A percentile compares a stretch with the other conserved stretches of the same genome.
phyloP scores from a whole-genome alignment of 2,888 invertebrate species.

The Chironomus riparius region DNA sequence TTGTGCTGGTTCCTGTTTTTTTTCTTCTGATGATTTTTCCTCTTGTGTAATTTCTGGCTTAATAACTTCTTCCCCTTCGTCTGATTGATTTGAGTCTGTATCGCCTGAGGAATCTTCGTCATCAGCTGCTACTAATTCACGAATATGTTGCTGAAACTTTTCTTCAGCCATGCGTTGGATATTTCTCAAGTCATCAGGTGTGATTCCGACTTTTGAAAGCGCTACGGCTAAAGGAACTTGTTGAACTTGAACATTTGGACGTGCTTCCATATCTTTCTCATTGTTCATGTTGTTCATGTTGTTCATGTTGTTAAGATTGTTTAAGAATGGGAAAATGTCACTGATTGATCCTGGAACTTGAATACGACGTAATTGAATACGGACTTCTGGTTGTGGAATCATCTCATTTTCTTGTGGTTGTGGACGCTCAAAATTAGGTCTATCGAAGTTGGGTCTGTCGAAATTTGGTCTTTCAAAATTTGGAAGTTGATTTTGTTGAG shows the following conservation, averaged over 20 bases:
- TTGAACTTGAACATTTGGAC: constrained; percentile 35
- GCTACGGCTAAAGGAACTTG: constrained; percentile 40
- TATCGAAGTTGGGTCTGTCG: too few species aligned
- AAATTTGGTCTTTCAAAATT: not conserved
- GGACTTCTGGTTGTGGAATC: constrained; percentile 36
- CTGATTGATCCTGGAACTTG: constrained; percentile 40
- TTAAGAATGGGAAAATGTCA: constrained; percentile 23
- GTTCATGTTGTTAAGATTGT: constrained; percentile 31
- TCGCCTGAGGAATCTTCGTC: constrained; percentile 28
- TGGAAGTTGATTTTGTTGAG: constrained; percentile 28
- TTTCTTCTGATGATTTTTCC: constrained; percentile 37
- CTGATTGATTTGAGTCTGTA: constrained; percentile 30
- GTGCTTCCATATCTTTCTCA: constrained; percentile 12
- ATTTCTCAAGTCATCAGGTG: constrained; percentile 41
- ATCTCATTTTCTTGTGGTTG: constrained; percentile 10
- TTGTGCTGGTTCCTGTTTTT: constrained; percentile 36
- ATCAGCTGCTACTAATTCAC: constrained; percentile 38
- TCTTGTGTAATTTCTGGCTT: constrained; percentile 36
- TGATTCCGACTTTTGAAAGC: constrained; percentile 41
- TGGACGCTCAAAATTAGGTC: constrained; percentile 10
- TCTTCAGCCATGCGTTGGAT: constrained; percentile 43
- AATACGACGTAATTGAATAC: constrained; percentile 44
- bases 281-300: not conserved
- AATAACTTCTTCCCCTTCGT: constrained; percentile 33
- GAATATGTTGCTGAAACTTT: constrained; percentile 40